phyloP scores from a whole-genome alignment of 2,113 vertebrate species.

The Pipra filicauda region DNA sequence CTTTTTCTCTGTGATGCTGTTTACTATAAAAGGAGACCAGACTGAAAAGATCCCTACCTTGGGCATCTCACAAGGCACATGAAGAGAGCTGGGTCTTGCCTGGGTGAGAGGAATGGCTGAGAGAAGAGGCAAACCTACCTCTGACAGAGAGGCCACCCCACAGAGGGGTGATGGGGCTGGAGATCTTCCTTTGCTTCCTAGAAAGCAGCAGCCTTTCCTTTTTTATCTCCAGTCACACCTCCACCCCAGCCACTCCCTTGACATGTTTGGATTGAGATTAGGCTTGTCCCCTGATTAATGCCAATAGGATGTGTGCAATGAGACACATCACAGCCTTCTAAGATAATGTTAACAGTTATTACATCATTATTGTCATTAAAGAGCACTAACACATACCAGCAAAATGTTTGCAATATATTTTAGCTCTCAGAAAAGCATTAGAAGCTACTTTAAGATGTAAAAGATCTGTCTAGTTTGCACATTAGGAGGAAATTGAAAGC shows the following conservation, averaged over 20 bases:
- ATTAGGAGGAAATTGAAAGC: background rate
- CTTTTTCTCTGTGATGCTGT: background rate
- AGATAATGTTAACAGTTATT: slow-evolving; percentile 29
- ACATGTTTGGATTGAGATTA: slow-evolving; percentile 43
- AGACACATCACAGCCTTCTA: background rate
- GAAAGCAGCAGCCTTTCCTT: slow-evolving; percentile 38
- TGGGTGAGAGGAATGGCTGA: background rate
- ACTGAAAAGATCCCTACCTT: background rate
- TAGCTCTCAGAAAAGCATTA: slow-evolving; percentile 8
- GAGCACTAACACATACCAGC: background rate
- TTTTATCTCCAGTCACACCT: slow-evolving; percentile 21
- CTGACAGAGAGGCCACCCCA: background rate
- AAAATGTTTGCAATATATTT: background rate
- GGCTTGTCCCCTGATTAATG: slow-evolving; percentile 40
- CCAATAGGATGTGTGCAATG: slow-evolving; percentile 38
- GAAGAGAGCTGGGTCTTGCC: background rate
- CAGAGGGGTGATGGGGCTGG: background rate
- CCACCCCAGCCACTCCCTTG: slow-evolving; percentile 8
- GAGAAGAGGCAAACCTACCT: background rate
- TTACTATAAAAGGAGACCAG: background rate
- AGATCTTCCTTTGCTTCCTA: slow-evolving; percentile 41
- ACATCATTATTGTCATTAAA: slow-evolving; percentile 29
- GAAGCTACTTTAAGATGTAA: slow-evolving; percentile 7
- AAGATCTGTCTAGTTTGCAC: background rate
- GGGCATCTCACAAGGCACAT: background rate